phyloP scores from a whole-genome alignment of 1,140 invertebrate genomes.

The Tetragonula clypearis region DNA sequence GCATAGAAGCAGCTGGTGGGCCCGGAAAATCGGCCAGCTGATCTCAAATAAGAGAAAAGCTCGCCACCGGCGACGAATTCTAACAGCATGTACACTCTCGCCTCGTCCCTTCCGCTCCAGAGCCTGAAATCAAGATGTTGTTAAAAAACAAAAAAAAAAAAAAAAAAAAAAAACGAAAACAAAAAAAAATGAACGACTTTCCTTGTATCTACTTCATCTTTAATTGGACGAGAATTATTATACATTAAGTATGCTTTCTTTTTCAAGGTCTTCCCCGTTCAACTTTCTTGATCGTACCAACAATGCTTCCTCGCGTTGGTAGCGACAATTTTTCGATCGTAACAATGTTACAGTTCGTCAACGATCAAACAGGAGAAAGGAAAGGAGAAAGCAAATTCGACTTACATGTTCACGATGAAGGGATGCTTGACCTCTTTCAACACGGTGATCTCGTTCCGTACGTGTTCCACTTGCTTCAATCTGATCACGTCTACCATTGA shows the following conservation, averaged over 20 bases:
- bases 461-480: conserved; percentile 96
- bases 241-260: conserved; percentile 42
- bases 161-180: background rate
- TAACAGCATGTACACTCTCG: conserved; percentile 96
- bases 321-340: background rate
- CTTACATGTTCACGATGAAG: conserved; percentile 97
- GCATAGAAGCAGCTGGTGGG: conserved; percentile 95
- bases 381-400: conserved; percentile 68
- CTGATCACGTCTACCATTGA: conserved; percentile 95
- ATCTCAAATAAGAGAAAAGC: conserved; percentile 96
- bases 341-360: background rate
- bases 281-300: conserved; percentile 40
- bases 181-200: conserved; percentile 2
- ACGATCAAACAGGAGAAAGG: conserved; percentile 3
- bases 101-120: conserved; percentile 94
- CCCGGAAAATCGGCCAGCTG: conserved; percentile 94
- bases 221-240: conserved; percentile 20
- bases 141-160: background rate
- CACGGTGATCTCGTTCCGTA: conserved; percentile 96
- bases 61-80: conserved; percentile 98
- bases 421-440: conserved; percentile 94
- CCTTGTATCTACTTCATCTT: background rate
- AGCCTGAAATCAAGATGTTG: conserved; percentile 84
- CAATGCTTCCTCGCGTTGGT: background rate
- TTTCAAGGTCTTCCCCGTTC: conserved; percentile 8